A percentile compares a stretch with the other conserved stretches of the same genome.
Evolutionary conservation across 2,113 vertebrate species (phyloP).

Genomic region (Corythaeola cristata): DNA sequence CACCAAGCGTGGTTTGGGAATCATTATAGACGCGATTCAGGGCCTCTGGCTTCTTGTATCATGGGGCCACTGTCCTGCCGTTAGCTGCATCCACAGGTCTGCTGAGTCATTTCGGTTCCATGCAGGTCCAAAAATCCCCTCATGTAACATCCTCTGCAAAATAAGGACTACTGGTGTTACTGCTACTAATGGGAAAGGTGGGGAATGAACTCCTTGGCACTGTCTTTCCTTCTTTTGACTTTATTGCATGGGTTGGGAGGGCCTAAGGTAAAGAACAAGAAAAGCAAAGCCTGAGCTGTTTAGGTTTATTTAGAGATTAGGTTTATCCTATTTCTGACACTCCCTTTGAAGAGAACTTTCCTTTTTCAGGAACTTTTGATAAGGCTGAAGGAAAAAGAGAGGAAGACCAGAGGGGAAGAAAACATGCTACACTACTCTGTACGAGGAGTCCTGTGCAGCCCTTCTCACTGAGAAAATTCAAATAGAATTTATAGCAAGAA

Average conservation of each 20-base stretch:
- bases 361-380: not conserved
- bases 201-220: not conserved
- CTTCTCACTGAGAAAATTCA: slow-evolving; percentile 7
- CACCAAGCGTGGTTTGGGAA: not conserved
- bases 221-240: not conserved
- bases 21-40: not conserved
- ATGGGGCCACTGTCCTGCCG: not conserved
- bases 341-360: not conserved
- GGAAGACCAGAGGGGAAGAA: not conserved
- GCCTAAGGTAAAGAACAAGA: not conserved
- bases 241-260: not conserved
- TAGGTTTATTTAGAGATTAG: too few relatives aligned
- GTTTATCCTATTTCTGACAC: not conserved
- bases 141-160: not conserved
- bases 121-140: not conserved
- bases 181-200: not conserved
- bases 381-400: not conserved
- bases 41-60: not conserved
- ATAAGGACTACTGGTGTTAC: not conserved
- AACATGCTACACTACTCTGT: not conserved
- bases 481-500: not conserved
- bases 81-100: not conserved
- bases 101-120: not conserved
- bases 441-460: not conserved
- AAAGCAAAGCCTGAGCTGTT: not conserved